Evolutionary conservation across 2,797 vertebrate genomes (phyloP).

Genomic region (Ataeniobius toweri): DNA sequence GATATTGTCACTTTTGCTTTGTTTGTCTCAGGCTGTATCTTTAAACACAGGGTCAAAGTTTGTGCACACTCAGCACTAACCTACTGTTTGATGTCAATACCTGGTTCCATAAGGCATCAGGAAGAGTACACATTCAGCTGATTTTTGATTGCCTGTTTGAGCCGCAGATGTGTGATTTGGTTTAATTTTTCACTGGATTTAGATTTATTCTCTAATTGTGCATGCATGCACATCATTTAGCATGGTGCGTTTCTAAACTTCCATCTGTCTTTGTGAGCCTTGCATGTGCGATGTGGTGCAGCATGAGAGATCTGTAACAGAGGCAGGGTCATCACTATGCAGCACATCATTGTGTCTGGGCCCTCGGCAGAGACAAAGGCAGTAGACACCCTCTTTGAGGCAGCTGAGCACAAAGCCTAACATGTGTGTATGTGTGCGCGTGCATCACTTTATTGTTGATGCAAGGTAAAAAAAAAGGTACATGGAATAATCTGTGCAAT

Average conservation of each 20-base stretch:
- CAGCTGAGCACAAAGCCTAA: slow-evolving; percentile 49
- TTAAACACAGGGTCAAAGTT: slow-evolving; percentile 56
- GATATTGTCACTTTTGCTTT: slow-evolving; percentile 39
- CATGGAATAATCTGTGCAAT: slow-evolving; percentile 54
- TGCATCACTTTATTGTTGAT: slow-evolving; percentile 39
- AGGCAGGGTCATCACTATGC: slow-evolving; percentile 44
- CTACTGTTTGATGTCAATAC: slow-evolving; percentile 72
- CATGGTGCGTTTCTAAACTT: slow-evolving; percentile 20
- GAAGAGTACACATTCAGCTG: slow-evolving; percentile 53
- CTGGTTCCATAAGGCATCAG: slow-evolving; percentile 44
- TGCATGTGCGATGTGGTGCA: slow-evolving; percentile 4
- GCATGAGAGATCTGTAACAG: slow-evolving; percentile 27
- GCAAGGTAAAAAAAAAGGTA: slow-evolving; percentile 65
- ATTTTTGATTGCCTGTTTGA: slow-evolving; percentile 36
- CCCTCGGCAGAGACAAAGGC: slow-evolving; percentile 58
- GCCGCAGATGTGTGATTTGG: slow-evolving; percentile 36
- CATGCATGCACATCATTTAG: slow-evolving; percentile 17
- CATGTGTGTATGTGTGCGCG: slow-evolving; percentile 9
- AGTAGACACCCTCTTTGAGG: slow-evolving; percentile 32
- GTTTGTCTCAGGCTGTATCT: slow-evolving; percentile 55
- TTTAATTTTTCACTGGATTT: slow-evolving; percentile 43
- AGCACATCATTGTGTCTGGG: slow-evolving; percentile 31
- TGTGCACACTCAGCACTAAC: slow-evolving; percentile 58
- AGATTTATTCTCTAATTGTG: slow-evolving; percentile 17
- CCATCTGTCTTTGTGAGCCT: slow-evolving; percentile 5